phyloP scores from a whole-genome alignment of 2,113 vertebrate genomes.

The Rhinoderma darwinii region DNA sequence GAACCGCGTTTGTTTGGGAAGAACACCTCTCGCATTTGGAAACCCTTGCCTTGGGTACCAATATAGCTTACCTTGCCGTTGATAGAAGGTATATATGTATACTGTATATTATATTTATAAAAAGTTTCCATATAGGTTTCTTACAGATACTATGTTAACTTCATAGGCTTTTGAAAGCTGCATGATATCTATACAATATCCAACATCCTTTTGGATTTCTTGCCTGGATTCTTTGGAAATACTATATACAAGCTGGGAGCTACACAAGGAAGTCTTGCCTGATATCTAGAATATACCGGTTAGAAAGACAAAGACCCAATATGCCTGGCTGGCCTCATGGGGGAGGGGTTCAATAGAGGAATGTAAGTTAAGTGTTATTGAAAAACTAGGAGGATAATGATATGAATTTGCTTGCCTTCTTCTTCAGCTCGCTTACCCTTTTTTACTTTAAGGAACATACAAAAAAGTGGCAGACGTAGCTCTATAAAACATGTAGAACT shows the following conservation, averaged over 20 bases:
- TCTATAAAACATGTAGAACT: background rate
- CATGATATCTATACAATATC: background rate
- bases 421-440: background rate
- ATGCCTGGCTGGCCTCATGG: background rate
- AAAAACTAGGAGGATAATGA: background rate
- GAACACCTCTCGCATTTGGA: no score
- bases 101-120: no score
- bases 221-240: background rate
- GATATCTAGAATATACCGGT: conserved; percentile 10
- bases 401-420: background rate
- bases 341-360: background rate
- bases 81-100: no score
- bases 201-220: background rate
- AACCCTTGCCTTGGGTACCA: no score
- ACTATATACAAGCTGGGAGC: background rate
- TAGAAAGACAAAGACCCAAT: background rate
- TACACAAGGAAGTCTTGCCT: background rate
- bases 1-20: no score
- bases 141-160: background rate
- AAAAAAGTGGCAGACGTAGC: background rate
- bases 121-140: background rate
- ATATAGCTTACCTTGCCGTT: no score
- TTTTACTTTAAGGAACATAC: background rate
- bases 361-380: conserved; percentile 6
- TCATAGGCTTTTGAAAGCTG: background rate